phyloP scores from a whole-genome alignment of 2,797 vertebrate genomes.

The Paguma larvata region DNA sequence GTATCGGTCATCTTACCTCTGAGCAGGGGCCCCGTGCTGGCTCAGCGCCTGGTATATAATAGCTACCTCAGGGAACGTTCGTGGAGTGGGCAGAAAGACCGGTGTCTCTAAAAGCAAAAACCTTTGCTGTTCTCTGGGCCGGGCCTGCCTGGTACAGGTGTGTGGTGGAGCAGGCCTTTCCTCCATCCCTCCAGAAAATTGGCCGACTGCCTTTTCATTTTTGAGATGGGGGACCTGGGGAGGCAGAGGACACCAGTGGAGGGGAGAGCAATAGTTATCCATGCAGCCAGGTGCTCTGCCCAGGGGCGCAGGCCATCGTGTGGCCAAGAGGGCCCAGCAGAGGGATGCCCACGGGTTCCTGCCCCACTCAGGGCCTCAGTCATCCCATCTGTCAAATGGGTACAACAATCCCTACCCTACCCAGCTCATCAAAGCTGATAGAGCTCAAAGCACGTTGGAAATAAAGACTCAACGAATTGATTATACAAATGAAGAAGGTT shows the following conservation, averaged over 20 bases:
- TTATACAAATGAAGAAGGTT: constrained; percentile 24
- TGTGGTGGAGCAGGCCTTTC: neutral
- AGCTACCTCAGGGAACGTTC: neutral
- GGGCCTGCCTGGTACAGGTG: neutral
- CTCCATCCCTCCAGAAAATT: too few species aligned
- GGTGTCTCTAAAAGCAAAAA: neutral
- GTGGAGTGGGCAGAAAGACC: neutral
- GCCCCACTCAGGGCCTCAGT: neutral
- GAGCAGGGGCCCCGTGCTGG: neutral
- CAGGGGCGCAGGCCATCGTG: neutral
- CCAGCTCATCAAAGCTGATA: neutral
- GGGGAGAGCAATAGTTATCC: rapidly evolving
- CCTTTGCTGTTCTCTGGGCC: neutral
- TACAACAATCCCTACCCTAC: neutral
- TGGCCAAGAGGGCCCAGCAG: neutral
- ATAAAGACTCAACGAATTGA: neutral
- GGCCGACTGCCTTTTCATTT: neutral
- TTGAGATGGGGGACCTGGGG: neutral
- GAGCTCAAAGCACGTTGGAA: neutral
- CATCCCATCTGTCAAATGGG: neutral
- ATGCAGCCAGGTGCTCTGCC: neutral
- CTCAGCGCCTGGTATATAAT: neutral
- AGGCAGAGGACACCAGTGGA: neutral
- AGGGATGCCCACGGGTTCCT: neutral
- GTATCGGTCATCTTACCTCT: neutral